Conservation (phyloP, 2,888 invertebrate species). For the Schizotus pectinicornis region DNA sequence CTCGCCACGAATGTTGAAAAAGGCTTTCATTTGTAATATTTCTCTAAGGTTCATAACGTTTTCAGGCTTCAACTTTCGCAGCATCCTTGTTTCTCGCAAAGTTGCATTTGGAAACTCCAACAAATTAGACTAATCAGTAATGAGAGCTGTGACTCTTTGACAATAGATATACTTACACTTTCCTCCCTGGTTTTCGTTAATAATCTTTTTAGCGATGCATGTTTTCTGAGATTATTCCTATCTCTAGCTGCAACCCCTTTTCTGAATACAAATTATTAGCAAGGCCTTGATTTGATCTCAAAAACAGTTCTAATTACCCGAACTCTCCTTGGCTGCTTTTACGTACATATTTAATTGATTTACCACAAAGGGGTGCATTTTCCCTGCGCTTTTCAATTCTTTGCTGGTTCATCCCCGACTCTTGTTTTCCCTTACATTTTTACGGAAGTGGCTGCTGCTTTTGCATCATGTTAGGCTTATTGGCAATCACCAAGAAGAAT, state of each 20-base stretch:
- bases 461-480: no score
- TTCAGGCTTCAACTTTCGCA: conserved; percentile 93
- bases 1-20: conserved; percentile 72
- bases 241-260: conserved; percentile 97
- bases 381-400: no score
- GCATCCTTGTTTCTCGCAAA: conserved; percentile 92
- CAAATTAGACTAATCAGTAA: conserved; percentile 19
- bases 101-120: conserved; percentile 97
- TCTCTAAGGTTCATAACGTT: conserved; percentile 97
- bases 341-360: no score
- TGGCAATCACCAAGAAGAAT: no score
- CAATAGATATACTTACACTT: conserved; percentile 70
- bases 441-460: no score
- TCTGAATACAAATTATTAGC: conserved; percentile 53
- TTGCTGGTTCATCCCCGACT: no score
- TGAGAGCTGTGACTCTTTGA: not conserved
- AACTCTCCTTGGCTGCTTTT: conserved; percentile 99
- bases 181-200: conserved; percentile 99
- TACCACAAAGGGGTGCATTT: no score
- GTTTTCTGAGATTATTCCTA: conserved; percentile 85
- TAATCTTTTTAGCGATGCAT: conserved; percentile 98
- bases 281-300: not conserved
- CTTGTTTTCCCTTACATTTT: no score
- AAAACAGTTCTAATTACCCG: conserved; percentile 65
- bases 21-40: conserved; percentile 92